Evolutionary conservation across 2,113 vertebrate genomes (phyloP).

Genomic region (Ameiurus melas): DNA sequence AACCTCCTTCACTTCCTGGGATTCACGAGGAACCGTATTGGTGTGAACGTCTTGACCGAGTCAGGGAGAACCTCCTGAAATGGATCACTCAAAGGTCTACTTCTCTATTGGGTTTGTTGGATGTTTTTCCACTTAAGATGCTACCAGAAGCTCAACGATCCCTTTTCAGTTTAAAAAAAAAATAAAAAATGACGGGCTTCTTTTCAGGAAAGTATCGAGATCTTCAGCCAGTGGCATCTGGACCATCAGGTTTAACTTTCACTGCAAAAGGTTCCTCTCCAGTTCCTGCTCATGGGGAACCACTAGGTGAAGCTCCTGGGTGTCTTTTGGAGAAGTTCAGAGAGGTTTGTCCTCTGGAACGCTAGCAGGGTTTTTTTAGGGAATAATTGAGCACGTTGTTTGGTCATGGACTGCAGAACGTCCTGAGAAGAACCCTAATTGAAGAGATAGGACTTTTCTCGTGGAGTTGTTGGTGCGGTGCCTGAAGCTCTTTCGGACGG

Average conservation of each 20-base stretch:
- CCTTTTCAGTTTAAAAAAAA: neutral
- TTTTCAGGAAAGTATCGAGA: neutral
- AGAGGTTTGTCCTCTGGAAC: neutral
- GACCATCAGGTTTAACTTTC: neutral
- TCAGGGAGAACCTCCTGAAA: neutral
- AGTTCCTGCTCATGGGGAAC: neutral
- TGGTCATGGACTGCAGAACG: neutral
- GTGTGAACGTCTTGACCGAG: neutral
- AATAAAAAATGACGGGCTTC: neutral
- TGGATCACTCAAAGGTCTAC: neutral
- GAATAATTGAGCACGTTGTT: neutral
- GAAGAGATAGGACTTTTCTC: no score
- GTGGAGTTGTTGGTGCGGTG: no score
- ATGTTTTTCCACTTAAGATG: neutral
- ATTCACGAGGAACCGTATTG: neutral
- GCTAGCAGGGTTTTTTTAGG: neutral
- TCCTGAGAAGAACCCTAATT: neutral
- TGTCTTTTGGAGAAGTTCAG: neutral
- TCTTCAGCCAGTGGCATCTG: neutral
- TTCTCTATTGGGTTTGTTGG: neutral
- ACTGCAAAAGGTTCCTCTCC: neutral
- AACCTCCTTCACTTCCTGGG: neutral
- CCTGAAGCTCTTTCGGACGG: slow-evolving; percentile 5
- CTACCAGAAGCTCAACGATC: neutral
- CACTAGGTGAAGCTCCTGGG: neutral